Evolutionary conservation across 2,113 vertebrate genomes (phyloP).

Genomic region (Calidris pygmaea): DNA sequence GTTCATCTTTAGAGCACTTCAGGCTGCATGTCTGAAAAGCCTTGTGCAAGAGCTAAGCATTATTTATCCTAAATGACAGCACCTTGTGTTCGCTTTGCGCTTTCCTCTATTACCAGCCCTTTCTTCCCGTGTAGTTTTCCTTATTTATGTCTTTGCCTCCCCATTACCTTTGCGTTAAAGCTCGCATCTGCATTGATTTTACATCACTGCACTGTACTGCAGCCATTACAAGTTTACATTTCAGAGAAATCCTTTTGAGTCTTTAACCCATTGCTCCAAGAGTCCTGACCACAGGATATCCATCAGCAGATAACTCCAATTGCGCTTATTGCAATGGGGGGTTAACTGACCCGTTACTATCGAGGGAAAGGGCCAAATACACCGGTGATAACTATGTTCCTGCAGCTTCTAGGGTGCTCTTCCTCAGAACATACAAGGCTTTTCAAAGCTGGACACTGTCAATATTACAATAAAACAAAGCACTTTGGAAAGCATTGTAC

Average conservation of each 20-base stretch:
- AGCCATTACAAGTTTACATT: slow-evolving; percentile 44
- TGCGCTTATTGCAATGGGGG: fast-evolving
- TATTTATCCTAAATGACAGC: slow-evolving; percentile 37
- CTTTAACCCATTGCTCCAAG: slow-evolving; percentile 30
- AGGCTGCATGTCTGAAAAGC: not conserved
- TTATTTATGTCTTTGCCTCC: slow-evolving; percentile 61
- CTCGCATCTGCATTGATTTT: slow-evolving; percentile 61
- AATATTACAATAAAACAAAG: not conserved
- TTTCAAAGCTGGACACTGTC: not conserved
- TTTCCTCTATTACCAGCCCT: slow-evolving; percentile 34
- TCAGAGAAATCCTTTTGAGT: slow-evolving; percentile 3
- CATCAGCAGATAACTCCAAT: not conserved
- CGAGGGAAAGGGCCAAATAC: not conserved
- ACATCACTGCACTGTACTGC: slow-evolving; percentile 31
- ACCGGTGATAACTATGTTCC: not conserved
- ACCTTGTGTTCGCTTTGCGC: not conserved
- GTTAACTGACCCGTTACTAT: not conserved
- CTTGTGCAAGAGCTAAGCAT: not conserved
- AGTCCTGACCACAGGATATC: not conserved
- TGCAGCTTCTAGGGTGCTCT: not conserved
- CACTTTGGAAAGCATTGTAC: not conserved
- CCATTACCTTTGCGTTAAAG: slow-evolving; percentile 49
- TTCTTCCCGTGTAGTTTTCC: slow-evolving; percentile 34
- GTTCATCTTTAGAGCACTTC: not conserved
- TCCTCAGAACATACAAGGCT: not conserved